phyloP scores from a whole-genome alignment of 2,113 vertebrate genomes.

The Mionectes macconnelli region DNA sequence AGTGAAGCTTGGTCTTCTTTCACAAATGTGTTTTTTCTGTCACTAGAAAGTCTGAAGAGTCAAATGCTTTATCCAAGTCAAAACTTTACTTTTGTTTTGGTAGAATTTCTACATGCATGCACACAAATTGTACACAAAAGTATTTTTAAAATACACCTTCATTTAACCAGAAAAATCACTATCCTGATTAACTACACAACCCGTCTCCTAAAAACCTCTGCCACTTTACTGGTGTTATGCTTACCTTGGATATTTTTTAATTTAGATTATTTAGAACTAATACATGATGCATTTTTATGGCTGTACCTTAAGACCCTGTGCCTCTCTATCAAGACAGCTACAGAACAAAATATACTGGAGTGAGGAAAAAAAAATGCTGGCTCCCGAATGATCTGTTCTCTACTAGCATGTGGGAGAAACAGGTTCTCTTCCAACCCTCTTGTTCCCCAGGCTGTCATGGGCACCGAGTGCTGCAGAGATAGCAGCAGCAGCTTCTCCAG shows the following conservation, averaged over 20 bases:
- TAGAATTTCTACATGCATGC: not conserved
- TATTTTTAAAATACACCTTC: not conserved
- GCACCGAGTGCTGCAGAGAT: conserved; percentile 38
- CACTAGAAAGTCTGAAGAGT: not conserved
- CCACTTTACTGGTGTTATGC: not conserved
- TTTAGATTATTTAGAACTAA: not conserved
- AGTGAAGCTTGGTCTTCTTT: not conserved
- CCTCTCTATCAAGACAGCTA: not conserved
- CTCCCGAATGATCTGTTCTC: not conserved
- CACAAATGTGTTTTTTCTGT: not conserved
- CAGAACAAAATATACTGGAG: not conserved
- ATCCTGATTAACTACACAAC: not conserved
- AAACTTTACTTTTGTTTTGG: not conserved
- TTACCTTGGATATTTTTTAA: not conserved
- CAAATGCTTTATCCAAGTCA: not conserved
- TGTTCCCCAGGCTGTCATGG: conserved; percentile 64
- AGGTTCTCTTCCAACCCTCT: conserved; percentile 61
- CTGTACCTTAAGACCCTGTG: not conserved
- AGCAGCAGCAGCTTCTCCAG: conserved; percentile 68
- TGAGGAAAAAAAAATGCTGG: not conserved
- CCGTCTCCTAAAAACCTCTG: not conserved
- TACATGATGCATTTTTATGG: not conserved
- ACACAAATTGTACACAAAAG: not conserved
- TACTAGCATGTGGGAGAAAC: conserved; percentile 53
- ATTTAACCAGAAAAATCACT: not conserved